Percentiles rank a stretch among this genome's conserved stretches.
phyloP scores from a whole-genome alignment of 2,888 invertebrate genomes.

The Achlya flavicornis region DNA sequence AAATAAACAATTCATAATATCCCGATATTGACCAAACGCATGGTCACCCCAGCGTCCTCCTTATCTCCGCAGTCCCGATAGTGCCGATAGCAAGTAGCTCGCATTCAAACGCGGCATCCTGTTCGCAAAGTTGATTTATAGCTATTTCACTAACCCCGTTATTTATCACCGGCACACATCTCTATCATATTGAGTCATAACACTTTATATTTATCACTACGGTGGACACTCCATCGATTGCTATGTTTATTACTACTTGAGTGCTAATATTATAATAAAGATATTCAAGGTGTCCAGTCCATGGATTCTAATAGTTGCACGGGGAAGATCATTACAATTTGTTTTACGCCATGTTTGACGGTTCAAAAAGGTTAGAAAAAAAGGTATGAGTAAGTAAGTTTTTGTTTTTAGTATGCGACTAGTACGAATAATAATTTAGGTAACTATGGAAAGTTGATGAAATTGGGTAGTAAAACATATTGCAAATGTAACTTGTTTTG shows the following conservation, averaged over 20 bases:
- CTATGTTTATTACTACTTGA: not conserved
- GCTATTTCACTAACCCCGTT: slow-evolving; percentile 10
- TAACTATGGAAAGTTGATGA: too few relatives aligned
- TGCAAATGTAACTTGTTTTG: too few relatives aligned
- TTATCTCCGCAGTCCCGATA: too few relatives aligned
- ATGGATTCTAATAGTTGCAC: too few relatives aligned
- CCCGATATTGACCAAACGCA: not conserved
- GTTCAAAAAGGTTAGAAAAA: too few relatives aligned
- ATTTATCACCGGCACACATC: slow-evolving; percentile 8
- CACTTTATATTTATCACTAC: slow-evolving; percentile 3
- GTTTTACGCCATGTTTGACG: too few relatives aligned
- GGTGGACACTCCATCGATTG: not conserved
- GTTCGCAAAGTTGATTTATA: slow-evolving; percentile 5
- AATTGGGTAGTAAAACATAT: too few relatives aligned
- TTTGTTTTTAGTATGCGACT: too few relatives aligned
- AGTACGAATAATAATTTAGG: too few relatives aligned
- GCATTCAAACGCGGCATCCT: not conserved
- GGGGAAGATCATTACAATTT: too few relatives aligned
- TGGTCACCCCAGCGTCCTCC: not conserved
- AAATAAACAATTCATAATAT: not conserved
- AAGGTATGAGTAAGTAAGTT: too few relatives aligned
- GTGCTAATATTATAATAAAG: not conserved
- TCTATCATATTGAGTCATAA: not conserved
- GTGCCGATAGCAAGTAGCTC: not conserved
- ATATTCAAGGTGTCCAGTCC: too few relatives aligned